Percentiles rank a stretch among this genome's conserved stretches.
Evolutionary conservation across 30 jellyfish, hydroid and myxozoan species (phyloP).

Genomic region (Aurelia aurita): DNA sequence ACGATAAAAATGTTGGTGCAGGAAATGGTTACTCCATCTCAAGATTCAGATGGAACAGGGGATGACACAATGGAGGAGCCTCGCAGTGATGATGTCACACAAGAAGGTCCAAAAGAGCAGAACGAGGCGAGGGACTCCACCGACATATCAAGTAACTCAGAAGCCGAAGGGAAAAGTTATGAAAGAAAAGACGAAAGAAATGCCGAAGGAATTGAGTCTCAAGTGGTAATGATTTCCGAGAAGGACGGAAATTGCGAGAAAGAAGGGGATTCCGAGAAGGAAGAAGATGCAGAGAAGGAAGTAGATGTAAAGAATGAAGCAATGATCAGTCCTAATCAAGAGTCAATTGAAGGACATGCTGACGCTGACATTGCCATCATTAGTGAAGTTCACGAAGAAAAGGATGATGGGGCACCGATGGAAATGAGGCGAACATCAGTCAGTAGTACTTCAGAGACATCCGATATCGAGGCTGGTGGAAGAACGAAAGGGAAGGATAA

Average conservation of each 20-base stretch:
- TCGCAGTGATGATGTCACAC: background rate
- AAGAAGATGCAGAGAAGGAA: constrained; percentile 24
- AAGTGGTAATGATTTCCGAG: background rate
- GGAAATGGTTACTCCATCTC: constrained; percentile 23
- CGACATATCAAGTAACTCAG: no score
- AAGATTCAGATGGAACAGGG: constrained; percentile 43
- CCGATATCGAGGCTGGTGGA: constrained; percentile 42
- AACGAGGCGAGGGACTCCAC: background rate
- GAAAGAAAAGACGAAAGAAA: background rate
- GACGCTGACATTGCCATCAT: constrained; percentile 32
- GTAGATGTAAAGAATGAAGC: background rate
- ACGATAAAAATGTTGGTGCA: constrained; percentile 44
- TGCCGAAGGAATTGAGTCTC: background rate
- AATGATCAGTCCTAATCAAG: background rate
- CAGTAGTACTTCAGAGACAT: constrained; percentile 38
- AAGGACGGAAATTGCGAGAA: constrained; percentile 31
- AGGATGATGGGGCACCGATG: background rate
- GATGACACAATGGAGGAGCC: constrained; percentile 11
- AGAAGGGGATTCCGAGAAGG: constrained; percentile 14
- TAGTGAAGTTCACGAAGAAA: background rate
- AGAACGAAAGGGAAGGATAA: constrained; percentile 46
- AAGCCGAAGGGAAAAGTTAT: background rate
- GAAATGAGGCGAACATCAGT: background rate
- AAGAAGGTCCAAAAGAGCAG: background rate
- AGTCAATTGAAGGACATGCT: background rate